Evolutionary conservation across 2,888 invertebrate genomes (phyloP).

Genomic region (Acronicta aceris): DNA sequence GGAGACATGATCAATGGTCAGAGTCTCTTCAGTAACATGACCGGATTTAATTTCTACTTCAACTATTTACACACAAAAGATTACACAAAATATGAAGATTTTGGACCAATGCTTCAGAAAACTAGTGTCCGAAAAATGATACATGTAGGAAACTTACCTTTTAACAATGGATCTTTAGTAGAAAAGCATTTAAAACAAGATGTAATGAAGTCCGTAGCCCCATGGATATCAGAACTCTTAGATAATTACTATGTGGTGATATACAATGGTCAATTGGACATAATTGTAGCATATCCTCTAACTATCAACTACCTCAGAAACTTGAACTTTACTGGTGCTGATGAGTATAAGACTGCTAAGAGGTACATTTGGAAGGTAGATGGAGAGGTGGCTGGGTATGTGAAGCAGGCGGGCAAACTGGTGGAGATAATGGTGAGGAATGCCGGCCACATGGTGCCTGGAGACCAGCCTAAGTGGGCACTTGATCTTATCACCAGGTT

Average conservation of each 20-base stretch:
- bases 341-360: constrained; percentile 91
- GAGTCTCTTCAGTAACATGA: constrained; percentile 92
- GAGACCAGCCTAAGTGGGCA: constrained; percentile 94
- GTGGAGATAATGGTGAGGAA: constrained; percentile 93
- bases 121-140: constrained; percentile 91
- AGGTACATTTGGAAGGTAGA: constrained; percentile 92
- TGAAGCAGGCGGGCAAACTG: constrained; percentile 92
- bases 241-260: constrained; percentile 92
- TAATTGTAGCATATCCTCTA: constrained; percentile 96
- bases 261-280: constrained; percentile 97
- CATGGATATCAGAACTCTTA: constrained; percentile 92
- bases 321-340: constrained; percentile 91
- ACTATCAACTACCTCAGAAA: constrained; percentile 94
- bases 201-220: constrained; percentile 94
- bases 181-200: constrained; percentile 93
- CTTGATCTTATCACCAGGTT: constrained; percentile 92
- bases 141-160: constrained; percentile 95
- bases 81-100: constrained; percentile 83
- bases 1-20: constrained; percentile 90
- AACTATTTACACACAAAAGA: constrained; percentile 92
- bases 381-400: constrained; percentile 93
- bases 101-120: constrained; percentile 91
- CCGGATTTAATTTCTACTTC: constrained; percentile 93
- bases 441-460: constrained; percentile 95
- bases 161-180: constrained; percentile 91